These are phyloP conservation scores for Drosophila paranaensis DNA, from an alignment of 2,888 invertebrate genomes.

Conservation along the genomic window DNA sequence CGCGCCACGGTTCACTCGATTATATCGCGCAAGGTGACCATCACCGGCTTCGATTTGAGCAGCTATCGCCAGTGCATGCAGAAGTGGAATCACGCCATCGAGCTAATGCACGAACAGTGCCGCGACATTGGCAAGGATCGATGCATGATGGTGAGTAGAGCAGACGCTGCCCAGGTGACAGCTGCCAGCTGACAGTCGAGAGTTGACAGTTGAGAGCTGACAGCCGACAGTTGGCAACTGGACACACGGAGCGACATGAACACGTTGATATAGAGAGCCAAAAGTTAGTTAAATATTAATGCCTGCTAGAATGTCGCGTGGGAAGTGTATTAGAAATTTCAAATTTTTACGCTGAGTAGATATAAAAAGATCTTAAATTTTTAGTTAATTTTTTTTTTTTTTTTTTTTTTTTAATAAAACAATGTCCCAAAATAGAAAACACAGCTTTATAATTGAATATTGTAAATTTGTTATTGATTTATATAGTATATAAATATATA, in stretches of 20 bases:
- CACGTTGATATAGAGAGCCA: neutral
- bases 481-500: neutral
- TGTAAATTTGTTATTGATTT: too few relatives aligned
- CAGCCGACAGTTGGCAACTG: neutral
- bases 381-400: too few relatives aligned
- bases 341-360: too few relatives aligned
- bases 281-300: constrained; percentile 1
- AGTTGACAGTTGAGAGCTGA: neutral
- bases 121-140: constrained; percentile 90
- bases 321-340: too few relatives aligned
- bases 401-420: too few relatives aligned
- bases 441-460: too few relatives aligned
- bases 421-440: too few relatives aligned
- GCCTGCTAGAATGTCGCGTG: too few relatives aligned
- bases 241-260: neutral
- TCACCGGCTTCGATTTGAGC: constrained; percentile 95
- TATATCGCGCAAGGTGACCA: constrained; percentile 94
- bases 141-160: constrained; percentile 89
- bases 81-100: constrained; percentile 98
- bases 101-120: constrained; percentile 97
- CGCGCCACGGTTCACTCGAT: constrained; percentile 99
- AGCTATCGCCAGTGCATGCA: constrained; percentile 97
- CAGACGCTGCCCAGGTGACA: neutral
- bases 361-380: too few relatives aligned
- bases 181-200: neutral